Evolutionary conservation across 2,113 vertebrate genomes (phyloP).

Genomic region (Pollachius pollachius): DNA sequence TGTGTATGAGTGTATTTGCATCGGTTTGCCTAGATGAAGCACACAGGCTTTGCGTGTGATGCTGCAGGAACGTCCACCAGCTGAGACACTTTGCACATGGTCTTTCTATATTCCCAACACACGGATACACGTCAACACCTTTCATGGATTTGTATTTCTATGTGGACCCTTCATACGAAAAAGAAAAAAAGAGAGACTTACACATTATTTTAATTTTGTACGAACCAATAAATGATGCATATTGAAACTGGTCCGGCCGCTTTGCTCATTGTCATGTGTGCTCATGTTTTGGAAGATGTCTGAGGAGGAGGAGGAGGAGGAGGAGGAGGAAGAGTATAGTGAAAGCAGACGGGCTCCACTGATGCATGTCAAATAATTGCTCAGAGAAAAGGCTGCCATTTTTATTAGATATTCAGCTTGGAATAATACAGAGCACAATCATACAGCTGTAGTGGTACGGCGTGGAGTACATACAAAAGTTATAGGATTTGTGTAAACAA

Average conservation of each 20-base stretch:
- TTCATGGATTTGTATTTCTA: constrained; percentile 72
- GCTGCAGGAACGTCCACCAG: constrained; percentile 67
- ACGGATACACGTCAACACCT: constrained; percentile 57
- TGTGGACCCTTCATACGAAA: constrained; percentile 63
- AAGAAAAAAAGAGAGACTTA: constrained; percentile 59
- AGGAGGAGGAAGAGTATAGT: background rate
- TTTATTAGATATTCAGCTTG: constrained; percentile 52
- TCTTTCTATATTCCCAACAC: constrained; percentile 67
- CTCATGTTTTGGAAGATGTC: background rate
- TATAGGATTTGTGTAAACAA: constrained; percentile 37
- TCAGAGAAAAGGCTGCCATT: constrained; percentile 1
- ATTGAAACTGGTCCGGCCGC: constrained; percentile 34
- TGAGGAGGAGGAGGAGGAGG: too few species aligned
- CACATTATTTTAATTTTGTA: constrained; percentile 75
- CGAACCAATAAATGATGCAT: constrained; percentile 76
- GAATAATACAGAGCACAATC: constrained; percentile 38
- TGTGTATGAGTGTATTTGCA: constrained; percentile 54
- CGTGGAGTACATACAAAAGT: constrained; percentile 43
- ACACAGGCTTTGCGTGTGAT: constrained; percentile 73
- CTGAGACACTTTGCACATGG: constrained; percentile 72
- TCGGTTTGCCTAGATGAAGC: constrained; percentile 71
- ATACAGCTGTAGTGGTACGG: constrained; percentile 26
- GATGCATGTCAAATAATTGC: background rate
- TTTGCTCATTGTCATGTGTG: background rate
- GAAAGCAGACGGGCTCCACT: background rate